phyloP scores from a whole-genome alignment of 2,113 vertebrate species.

The Scortum barcoo region DNA sequence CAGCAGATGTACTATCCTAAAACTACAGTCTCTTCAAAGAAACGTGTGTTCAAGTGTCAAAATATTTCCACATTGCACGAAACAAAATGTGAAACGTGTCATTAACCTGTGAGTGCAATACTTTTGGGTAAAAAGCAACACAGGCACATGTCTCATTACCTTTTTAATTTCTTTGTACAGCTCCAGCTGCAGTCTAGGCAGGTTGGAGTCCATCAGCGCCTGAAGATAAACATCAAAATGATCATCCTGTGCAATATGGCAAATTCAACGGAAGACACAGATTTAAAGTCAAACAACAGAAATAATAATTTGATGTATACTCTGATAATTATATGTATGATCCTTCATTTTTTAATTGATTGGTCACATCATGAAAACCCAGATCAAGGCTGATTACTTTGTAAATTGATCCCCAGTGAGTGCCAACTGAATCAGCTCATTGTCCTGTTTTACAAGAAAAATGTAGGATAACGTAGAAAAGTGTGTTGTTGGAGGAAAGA shows the following conservation, averaged over 20 bases:
- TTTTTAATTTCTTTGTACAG: constrained; percentile 99
- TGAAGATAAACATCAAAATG: constrained; percentile 59
- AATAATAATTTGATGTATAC: background rate
- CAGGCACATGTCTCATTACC: constrained; percentile 76
- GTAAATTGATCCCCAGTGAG: background rate
- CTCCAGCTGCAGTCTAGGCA: constrained; percentile 95
- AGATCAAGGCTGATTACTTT: background rate
- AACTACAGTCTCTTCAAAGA: background rate
- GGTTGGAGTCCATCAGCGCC: constrained; percentile 98
- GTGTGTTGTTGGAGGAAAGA: background rate
- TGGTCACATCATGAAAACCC: background rate
- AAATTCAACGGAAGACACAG: background rate
- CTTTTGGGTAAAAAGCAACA: background rate
- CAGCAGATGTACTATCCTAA: background rate
- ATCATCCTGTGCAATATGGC: background rate
- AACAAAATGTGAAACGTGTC: background rate
- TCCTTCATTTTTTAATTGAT: background rate
- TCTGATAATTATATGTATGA: background rate
- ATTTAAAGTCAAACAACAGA: background rate
- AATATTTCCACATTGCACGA: background rate
- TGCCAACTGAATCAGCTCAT: background rate
- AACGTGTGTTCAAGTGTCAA: background rate
- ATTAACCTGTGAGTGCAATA: background rate
- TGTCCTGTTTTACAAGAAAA: background rate
- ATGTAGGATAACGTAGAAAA: background rate